phyloP scores from a whole-genome alignment of 2,888 invertebrate species.

The Quadriops clusia region DNA sequence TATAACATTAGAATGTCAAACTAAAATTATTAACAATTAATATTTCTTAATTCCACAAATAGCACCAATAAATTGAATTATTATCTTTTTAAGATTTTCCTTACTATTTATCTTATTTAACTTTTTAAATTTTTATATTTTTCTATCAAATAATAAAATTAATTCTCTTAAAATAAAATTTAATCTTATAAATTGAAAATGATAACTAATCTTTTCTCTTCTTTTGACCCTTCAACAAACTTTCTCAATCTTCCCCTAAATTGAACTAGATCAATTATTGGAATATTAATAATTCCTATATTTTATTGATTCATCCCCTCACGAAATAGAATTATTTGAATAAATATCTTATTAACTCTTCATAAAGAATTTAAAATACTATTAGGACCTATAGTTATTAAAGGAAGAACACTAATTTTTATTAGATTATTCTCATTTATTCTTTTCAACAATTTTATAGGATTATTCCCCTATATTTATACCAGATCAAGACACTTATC shows the following conservation, averaged over 20 bases:
- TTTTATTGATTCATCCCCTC: constrained; percentile 45
- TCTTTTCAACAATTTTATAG: constrained; percentile 56
- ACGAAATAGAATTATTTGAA: constrained; percentile 41
- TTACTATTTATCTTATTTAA: constrained; percentile 40
- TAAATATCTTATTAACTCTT: constrained; percentile 36
- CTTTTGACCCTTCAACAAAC: constrained; percentile 51
- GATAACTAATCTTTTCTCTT: constrained; percentile 54
- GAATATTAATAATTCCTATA: constrained; percentile 41
- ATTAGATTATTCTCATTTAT: constrained; percentile 46
- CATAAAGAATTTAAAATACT: constrained; percentile 49
- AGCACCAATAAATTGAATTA: constrained; percentile 47
- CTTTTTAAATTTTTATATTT: constrained; percentile 42
- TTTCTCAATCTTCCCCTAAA: constrained; percentile 43
- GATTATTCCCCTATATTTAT: constrained; percentile 60
- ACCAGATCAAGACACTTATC: constrained; percentile 53
- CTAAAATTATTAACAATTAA: constrained; percentile 47
- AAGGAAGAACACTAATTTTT: constrained; percentile 45
- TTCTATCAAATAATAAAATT: constrained; percentile 27
- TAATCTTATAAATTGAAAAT: constrained; percentile 42
- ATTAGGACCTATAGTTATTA: constrained; percentile 33
- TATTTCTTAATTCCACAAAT: constrained; percentile 60
- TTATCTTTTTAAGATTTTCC: constrained; percentile 33
- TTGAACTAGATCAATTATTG: constrained; percentile 46
- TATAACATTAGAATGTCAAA: constrained; percentile 55
- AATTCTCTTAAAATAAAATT: constrained; percentile 20